A percentile compares a stretch with the other conserved stretches of the same genome.
These are phyloP conservation scores for Drosophila baimaii DNA, from an alignment of 1,140 invertebrate genomes.

Conservation along the genomic window DNA sequence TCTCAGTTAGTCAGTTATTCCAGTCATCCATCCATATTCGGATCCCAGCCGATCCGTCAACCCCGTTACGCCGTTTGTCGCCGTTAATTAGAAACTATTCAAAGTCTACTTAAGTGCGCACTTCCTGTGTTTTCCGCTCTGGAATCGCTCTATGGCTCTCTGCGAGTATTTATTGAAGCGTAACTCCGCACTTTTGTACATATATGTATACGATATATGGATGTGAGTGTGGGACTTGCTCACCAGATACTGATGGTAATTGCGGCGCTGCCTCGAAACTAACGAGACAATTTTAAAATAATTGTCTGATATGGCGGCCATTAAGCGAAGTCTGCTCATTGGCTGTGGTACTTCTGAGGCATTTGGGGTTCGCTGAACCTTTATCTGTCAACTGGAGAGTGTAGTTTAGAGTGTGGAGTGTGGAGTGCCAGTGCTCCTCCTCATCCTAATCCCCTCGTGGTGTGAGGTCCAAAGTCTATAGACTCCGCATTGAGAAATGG, in stretches of 20 bases:
- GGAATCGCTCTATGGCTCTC: constrained; percentile 29
- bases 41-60: constrained; percentile 45
- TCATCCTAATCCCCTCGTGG: constrained; percentile 8
- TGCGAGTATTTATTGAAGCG: constrained; percentile 70
- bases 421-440: constrained; percentile 6
- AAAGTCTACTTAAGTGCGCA: constrained; percentile 80
- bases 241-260: constrained; percentile 60
- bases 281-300: constrained; percentile 82
- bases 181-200: constrained; percentile 41
- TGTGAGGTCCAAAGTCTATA: constrained; percentile 56
- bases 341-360: constrained; percentile 40
- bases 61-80: constrained; percentile 75
- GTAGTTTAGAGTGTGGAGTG: constrained; percentile 30
- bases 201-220: background rate
- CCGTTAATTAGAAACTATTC: constrained; percentile 81
- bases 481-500: constrained; percentile 29
- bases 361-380: constrained; percentile 72
- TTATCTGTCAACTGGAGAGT: constrained; percentile 65
- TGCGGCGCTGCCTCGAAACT: constrained; percentile 69
- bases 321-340: constrained; percentile 68
- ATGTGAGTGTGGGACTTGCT: constrained; percentile 27
- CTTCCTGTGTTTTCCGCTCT: constrained; percentile 54
- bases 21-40: constrained; percentile 27
- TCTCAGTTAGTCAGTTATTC: constrained; percentile 34
- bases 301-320: constrained; percentile 74